Evolutionary conservation across 2,888 invertebrate species (phyloP).

Genomic region (Apotomis betuletana): DNA sequence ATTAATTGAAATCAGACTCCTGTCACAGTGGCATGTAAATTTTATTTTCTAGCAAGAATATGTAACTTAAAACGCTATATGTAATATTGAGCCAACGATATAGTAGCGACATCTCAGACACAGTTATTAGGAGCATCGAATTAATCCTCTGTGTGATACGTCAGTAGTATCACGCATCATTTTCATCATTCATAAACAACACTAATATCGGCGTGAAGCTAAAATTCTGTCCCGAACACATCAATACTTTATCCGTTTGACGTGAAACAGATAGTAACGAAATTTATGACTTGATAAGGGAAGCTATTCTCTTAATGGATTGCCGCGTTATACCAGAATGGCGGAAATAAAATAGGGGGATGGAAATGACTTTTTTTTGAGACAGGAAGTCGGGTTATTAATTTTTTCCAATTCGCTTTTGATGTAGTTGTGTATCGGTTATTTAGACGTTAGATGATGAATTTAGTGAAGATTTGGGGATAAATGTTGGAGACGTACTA

Average conservation of each 20-base stretch:
- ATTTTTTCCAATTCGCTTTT: slow-evolving; percentile 39
- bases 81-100: too few species aligned
- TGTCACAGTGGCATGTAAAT: too few species aligned
- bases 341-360: slow-evolving; percentile 42
- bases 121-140: too few species aligned
- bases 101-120: too few species aligned
- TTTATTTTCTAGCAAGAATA: too few species aligned
- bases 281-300: slow-evolving; percentile 76
- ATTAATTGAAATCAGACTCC: too few species aligned
- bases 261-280: slow-evolving; percentile 57
- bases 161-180: background rate
- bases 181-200: slow-evolving; percentile 42
- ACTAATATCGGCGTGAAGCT: slow-evolving; percentile 45
- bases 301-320: slow-evolving; percentile 69
- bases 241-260: slow-evolving; percentile 55
- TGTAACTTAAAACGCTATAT: too few species aligned
- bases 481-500: background rate
- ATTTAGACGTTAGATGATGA: slow-evolving; percentile 24
- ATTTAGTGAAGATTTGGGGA: slow-evolving; percentile 3
- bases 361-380: slow-evolving; percentile 40
- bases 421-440: slow-evolving; percentile 29
- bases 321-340: slow-evolving; percentile 53
- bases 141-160: too few species aligned
- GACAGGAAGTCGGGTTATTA: slow-evolving; percentile 40
- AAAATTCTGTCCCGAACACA: slow-evolving; percentile 49